These are phyloP conservation scores for Xenotilapia flavipinnis DNA, from an alignment of 2,113 vertebrate species.

Conservation along the genomic window DNA sequence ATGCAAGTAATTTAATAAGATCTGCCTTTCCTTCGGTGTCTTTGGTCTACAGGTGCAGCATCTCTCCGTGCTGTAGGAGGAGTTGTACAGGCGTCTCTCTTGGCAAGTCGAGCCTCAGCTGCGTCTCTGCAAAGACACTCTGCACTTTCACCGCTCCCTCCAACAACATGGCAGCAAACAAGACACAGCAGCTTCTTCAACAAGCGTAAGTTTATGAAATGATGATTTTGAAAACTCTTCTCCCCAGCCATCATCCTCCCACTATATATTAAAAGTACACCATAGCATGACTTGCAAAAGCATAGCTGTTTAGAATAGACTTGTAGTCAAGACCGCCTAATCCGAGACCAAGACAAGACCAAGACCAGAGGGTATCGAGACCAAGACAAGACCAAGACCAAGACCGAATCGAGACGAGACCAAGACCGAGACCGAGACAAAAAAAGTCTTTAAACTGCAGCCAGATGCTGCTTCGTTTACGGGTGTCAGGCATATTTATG, in stretches of 20 bases:
- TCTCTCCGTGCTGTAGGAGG: background rate
- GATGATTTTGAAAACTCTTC: fast-evolving
- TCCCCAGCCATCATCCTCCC: background rate
- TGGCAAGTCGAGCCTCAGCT: background rate
- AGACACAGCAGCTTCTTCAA: slow-evolving; percentile 69
- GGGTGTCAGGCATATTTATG: too few relatives aligned
- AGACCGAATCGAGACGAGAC: too few relatives aligned
- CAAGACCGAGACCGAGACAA: too few relatives aligned
- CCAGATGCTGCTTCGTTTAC: too few relatives aligned
- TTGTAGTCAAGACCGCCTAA: too few relatives aligned
- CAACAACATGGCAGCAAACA: slow-evolving; percentile 35
- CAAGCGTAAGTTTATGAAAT: slow-evolving; percentile 52
- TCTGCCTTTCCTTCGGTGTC: background rate
- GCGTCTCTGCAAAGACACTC: background rate
- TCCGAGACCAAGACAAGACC: too few relatives aligned
- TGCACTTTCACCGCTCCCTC: background rate
- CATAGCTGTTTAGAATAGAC: background rate
- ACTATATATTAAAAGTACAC: background rate
- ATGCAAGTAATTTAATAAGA: background rate
- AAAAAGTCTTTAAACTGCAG: too few relatives aligned
- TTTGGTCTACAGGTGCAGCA: slow-evolving; percentile 5
- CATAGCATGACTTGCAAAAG: background rate
- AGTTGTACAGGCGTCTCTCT: background rate
- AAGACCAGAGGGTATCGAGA: too few relatives aligned
- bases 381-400: too few relatives aligned